Evolutionary conservation across 2,797 vertebrate species (phyloP), one percentile per base, ranked within the genome.

Genomic region (Morelia viridis): DNA sequence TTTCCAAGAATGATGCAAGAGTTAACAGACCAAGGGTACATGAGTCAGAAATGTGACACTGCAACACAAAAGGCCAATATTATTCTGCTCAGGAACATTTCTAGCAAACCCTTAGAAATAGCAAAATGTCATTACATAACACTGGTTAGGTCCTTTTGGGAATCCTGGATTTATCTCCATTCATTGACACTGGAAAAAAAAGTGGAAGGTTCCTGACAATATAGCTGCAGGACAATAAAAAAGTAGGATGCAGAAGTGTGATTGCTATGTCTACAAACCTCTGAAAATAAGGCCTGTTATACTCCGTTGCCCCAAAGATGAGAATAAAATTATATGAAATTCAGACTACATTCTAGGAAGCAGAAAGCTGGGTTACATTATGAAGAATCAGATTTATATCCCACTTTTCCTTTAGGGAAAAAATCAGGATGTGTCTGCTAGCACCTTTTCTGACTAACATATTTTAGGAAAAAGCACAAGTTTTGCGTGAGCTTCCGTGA

Each of bases 1-100:
- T 84, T 89, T 89, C 56, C 28, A 61, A 83, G 1, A 9, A 17
- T 85, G 10, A n/a, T 1, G 80, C 46, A 85, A 53, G 68, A 90
- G 26, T 85, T 94, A 89, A 13, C 4, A 90, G 89, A 85, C 46
- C 80, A 89, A 92, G 60, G 26, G 24, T 64, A 85, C 4, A 13
- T 57, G 53, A 76, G n/a, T 60, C 17, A 90, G 65, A 15, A 83
- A 35, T 41, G 13, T 80, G n/a, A 28, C 35, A 31, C 22, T 35
- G 24, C 12, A 86, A 57, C 19, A 31, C 35, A 89, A 68, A 31
- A 71, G 62, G 71, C 87, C 50, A 65, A 84, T 89, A 8, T 57
- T 10, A 13, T 65, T 28, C 56, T 35, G 24, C n/a, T 22, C 3
- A 85, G 41, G 35, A 22, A 22, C 3, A 57, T 35, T 71, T 13